Base-by-base conservation (phyloP, 1,140 invertebrate genomes). In the Platyscapa corneri region DNA sequence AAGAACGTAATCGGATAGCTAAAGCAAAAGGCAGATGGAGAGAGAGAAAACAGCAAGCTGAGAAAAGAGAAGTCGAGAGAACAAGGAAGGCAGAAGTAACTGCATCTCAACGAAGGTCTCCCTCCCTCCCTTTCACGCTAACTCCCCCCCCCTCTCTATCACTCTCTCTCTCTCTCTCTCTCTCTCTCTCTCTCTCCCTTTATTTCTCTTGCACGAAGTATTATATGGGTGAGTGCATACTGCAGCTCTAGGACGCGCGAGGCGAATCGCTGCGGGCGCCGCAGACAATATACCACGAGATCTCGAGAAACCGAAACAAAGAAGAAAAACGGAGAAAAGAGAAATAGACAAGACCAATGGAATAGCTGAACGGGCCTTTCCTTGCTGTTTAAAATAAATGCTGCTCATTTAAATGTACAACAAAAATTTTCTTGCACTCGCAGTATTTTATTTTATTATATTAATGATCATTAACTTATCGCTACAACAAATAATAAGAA, bases 1-100 rank as follows among this genome's bases (percentile, higher is more conserved):
- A 82, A 82, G 70, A 82, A 49, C 14, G 83, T 84, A 78, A 84
- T 78, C 81, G 81, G 70, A 82, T 82, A 82, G 70, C 53, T 46
- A 32, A 74, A 46, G 70, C 81, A 60, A 72, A 27, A 82, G 46
- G 30, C 30, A 72, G 32, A 72, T 3, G 5, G 7, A 37, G 20
- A 70, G 16, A 30, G 39, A 81, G 16, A 37, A 5, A 67, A 6
- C 8, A 37, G 20, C 37, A 74, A 42, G 39, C 37, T n/a, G 70
- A 42, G 37, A 74, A 74, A 74, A 74, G 37, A 74, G 70, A 74
- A 74, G 27, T 74, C 23, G 23, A 27, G 37, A 74, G 37, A 74
- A 74, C 70, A 74, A 74, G 39, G 37, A 74, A 74, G 30, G 39
- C 42, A 37, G 37, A 74, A 77, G 46, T 30, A 77, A 77, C 46